phyloP scores from a whole-genome alignment of 2,113 vertebrate species.

The Calyptommatus sinebrachiatus region DNA sequence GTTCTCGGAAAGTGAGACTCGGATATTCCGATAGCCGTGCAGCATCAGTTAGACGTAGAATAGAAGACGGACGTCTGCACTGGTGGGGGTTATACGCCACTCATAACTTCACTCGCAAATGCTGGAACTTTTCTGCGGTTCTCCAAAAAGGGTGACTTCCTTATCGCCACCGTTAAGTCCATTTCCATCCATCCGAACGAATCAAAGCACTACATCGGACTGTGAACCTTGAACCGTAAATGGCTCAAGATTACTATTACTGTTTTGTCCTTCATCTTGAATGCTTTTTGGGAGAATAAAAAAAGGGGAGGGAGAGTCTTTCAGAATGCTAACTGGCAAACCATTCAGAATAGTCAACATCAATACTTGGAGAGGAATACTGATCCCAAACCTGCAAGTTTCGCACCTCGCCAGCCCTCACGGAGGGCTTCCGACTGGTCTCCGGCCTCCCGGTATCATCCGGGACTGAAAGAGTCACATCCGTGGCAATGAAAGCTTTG shows the following conservation, averaged over 20 bases:
- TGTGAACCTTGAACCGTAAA: too few species aligned
- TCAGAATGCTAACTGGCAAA: too few species aligned
- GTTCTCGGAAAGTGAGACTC: background rate
- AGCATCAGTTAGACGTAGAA: background rate
- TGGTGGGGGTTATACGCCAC: background rate
- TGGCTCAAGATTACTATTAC: too few species aligned
- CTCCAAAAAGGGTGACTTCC: background rate
- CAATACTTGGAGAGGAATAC: too few species aligned
- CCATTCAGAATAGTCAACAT: too few species aligned
- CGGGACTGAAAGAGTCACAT: background rate
- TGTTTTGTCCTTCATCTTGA: too few species aligned
- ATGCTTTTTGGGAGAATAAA: too few species aligned
- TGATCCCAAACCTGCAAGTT: background rate
- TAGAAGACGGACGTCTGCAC: background rate
- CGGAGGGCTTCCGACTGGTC: background rate
- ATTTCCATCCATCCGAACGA: too few species aligned
- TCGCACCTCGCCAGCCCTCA: background rate
- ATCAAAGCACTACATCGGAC: too few species aligned
- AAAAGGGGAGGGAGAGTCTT: too few species aligned
- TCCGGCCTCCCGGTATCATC: too few species aligned
- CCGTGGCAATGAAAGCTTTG: constrained; percentile 1
- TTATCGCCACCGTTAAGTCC: too few species aligned
- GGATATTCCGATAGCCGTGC: background rate
- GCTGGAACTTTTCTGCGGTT: background rate
- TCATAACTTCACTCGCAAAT: background rate